Evolutionary conservation across 2,888 invertebrate genomes (phyloP).

Genomic region (Phragmatobia fuliginosa): DNA sequence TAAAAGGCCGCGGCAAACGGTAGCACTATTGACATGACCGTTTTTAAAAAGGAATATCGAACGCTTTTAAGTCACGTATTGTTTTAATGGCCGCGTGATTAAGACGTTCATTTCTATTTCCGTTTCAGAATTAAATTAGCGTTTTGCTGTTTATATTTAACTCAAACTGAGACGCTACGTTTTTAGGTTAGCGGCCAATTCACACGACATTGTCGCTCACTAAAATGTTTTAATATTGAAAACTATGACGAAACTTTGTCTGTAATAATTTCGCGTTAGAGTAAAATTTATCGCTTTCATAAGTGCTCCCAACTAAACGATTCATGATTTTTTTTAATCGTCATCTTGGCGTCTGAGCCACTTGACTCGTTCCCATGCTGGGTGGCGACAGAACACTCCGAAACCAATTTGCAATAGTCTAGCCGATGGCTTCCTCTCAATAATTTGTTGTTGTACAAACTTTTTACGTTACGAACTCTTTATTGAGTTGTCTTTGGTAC

Average conservation of each 20-base stretch:
- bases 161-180: constrained; percentile 29
- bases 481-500: constrained; percentile 53
- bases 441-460: constrained; percentile 55
- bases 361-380: constrained; percentile 77
- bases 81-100: constrained; percentile 74
- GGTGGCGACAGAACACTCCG: constrained; percentile 85
- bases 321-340: constrained; percentile 61
- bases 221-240: constrained; percentile 24
- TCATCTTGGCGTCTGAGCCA: constrained; percentile 70
- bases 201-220: constrained; percentile 26
- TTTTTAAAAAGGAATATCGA: constrained; percentile 61
- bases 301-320: constrained; percentile 59
- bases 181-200: constrained; percentile 35
- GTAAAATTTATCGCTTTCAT: constrained; percentile 74
- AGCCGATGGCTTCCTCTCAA: constrained; percentile 73
- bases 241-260: constrained; percentile 47
- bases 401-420: constrained; percentile 83
- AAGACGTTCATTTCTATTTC: constrained; percentile 66
- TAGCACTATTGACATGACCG: constrained; percentile 74
- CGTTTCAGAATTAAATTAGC: constrained; percentile 43
- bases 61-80: constrained; percentile 78
- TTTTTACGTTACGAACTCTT: constrained; percentile 57
- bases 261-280: constrained; percentile 60
- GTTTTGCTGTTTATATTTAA: constrained; percentile 30
- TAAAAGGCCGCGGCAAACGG: constrained; percentile 73